Evolutionary conservation across 2,113 vertebrate genomes (phyloP).

Genomic region (Nannospalax galili): DNA sequence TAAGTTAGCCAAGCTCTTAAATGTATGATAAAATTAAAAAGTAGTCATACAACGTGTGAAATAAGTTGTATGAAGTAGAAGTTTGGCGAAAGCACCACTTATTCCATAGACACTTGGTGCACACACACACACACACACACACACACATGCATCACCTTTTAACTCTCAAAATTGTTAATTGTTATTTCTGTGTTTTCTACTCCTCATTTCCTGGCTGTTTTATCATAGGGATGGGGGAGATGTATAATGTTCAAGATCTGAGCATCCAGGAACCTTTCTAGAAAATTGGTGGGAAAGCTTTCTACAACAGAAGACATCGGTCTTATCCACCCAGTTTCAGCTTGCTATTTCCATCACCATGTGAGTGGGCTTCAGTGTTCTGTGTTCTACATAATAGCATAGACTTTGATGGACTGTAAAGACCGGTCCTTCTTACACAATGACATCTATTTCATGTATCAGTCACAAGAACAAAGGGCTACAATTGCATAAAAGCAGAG

Average conservation of each 20-base stretch:
- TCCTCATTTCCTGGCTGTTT: neutral
- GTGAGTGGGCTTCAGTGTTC: neutral
- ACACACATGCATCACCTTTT: neutral
- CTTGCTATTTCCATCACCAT: neutral
- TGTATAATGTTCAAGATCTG: neutral
- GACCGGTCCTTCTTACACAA: constrained; percentile 10
- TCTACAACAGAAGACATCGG: neutral
- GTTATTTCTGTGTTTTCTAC: neutral
- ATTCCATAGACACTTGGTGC: neutral
- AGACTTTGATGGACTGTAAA: constrained; percentile 62
- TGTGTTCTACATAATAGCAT: neutral
- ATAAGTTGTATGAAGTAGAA: neutral
- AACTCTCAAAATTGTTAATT: neutral
- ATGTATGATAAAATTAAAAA: neutral
- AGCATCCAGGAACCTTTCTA: neutral
- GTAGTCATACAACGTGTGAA: neutral
- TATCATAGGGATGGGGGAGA: neutral
- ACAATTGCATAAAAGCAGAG: constrained; percentile 41
- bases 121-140: neutral
- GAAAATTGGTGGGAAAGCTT: neutral
- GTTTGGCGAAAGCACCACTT: neutral
- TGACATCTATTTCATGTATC: constrained; percentile 39
- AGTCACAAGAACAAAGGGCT: neutral
- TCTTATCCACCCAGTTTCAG: neutral
- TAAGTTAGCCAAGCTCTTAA: neutral